Conservation (phyloP, 2,888 invertebrate genomes). For the Aquatica leii region DNA sequence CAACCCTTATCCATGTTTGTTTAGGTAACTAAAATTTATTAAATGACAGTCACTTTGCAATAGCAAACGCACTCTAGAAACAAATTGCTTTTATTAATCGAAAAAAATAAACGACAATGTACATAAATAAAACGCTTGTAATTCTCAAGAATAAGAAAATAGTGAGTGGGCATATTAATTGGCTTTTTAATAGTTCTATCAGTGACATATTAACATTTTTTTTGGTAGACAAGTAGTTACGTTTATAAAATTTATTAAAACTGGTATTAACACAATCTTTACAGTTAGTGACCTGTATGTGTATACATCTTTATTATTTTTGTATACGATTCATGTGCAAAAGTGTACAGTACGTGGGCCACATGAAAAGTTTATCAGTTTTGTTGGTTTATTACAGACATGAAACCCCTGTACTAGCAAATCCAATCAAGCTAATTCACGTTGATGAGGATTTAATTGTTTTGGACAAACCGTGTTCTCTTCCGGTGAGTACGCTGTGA, state of each 20-base stretch:
- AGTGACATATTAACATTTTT: conserved; percentile 6
- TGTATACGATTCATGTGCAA: conserved; percentile 25
- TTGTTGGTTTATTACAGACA: conserved; percentile 69
- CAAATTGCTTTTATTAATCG: too few relatives aligned
- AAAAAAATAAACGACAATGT: too few relatives aligned
- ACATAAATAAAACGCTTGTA: too few relatives aligned
- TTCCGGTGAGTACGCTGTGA: conserved; percentile 76
- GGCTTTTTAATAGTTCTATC: too few relatives aligned
- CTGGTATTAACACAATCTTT: conserved; percentile 7
- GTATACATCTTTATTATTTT: conserved; percentile 21
- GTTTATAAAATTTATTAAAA: too few relatives aligned
- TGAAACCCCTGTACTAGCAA: conserved; percentile 86
- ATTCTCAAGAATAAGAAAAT: too few relatives aligned
- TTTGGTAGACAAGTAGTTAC: not conserved
- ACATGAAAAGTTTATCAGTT: conserved; percentile 34
- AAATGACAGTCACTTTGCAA: too few relatives aligned
- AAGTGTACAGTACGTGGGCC: conserved; percentile 12
- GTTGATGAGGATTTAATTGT: conserved; percentile 86
- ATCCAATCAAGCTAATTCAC: conserved; percentile 81
- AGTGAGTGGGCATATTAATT: too few relatives aligned
- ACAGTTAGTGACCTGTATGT: conserved; percentile 33
- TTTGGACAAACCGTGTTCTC: conserved; percentile 88
- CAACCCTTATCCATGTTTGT: conserved; percentile 1
- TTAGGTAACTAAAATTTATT: not conserved
- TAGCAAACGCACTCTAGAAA: too few relatives aligned